Percentiles rank a stretch among this genome's conserved stretches.
Evolutionary conservation across 2,113 vertebrate genomes (phyloP).

Genomic region (Gavialis gangeticus): DNA sequence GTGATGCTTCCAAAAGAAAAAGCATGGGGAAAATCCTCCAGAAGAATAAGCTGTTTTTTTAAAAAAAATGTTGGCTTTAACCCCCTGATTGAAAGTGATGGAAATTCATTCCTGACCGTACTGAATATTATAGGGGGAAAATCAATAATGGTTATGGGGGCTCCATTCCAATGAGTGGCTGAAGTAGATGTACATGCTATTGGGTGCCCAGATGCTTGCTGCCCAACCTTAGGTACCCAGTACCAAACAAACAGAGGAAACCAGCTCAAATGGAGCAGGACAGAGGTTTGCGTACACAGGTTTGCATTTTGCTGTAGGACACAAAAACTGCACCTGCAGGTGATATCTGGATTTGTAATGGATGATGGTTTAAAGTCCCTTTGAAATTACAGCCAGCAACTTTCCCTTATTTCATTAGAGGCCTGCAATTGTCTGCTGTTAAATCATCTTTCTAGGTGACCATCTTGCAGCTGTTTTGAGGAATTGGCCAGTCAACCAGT

Average conservation of each 20-base stretch:
- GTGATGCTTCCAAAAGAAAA: not conserved
- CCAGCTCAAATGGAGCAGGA: not conserved
- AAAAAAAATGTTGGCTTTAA: not conserved
- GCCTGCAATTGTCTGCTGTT: not conserved
- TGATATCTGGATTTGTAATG: not conserved
- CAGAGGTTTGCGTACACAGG: not conserved
- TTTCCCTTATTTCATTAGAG: not conserved
- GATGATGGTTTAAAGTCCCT: not conserved
- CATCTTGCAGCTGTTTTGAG: not conserved
- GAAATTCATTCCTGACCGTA: not conserved
- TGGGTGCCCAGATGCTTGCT: not conserved
- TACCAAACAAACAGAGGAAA: not conserved
- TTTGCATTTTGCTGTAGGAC: too few relatives aligned
- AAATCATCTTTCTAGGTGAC: not conserved
- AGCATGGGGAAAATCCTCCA: not conserved
- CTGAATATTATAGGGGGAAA: not conserved
- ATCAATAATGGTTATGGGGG: not conserved
- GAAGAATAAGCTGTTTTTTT: not conserved
- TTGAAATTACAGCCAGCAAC: accelerated
- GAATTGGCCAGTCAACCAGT: not conserved
- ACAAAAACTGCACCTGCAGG: not conserved
- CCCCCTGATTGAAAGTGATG: not conserved
- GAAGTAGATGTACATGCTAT: not conserved
- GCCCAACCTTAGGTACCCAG: not conserved
- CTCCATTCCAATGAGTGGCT: not conserved